phyloP scores from a whole-genome alignment of 2,113 vertebrate species.

The Epinephelus cyanopodus region DNA sequence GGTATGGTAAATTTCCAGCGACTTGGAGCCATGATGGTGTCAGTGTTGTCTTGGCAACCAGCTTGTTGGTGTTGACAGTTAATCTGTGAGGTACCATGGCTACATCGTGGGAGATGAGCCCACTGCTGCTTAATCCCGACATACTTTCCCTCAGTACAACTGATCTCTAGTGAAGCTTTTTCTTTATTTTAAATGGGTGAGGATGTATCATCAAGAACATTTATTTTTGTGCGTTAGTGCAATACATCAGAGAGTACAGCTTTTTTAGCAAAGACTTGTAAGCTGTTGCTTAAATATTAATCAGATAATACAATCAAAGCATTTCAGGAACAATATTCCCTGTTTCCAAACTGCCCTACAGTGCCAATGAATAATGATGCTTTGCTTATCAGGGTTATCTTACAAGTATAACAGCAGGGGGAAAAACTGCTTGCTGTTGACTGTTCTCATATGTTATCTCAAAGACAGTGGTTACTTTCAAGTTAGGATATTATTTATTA shows the following conservation, averaged over 20 bases:
- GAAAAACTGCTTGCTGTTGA: background rate
- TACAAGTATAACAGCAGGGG: background rate
- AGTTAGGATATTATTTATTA: constrained; percentile 1
- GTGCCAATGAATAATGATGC: background rate
- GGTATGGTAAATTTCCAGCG: constrained; percentile 29
- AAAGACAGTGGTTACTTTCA: background rate
- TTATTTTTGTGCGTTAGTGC: background rate
- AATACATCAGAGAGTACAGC: background rate
- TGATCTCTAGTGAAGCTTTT: background rate
- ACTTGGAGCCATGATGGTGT: constrained; percentile 1
- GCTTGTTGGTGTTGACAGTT: constrained; percentile 38
- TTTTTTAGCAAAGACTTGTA: background rate
- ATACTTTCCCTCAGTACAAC: background rate
- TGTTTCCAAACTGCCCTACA: background rate
- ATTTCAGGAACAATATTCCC: background rate
- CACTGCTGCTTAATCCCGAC: constrained; percentile 12
- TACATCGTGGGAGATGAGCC: background rate
- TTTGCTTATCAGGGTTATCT: background rate
- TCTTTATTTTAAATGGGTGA: background rate
- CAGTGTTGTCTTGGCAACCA: constrained; percentile 48
- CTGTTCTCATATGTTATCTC: background rate
- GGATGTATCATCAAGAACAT: background rate
- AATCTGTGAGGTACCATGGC: constrained; percentile 30
- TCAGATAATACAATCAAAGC: background rate
- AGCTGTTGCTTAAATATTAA: background rate